Conservation (phyloP, 2,797 vertebrate species). For the Sebastes flavidus region DNA sequence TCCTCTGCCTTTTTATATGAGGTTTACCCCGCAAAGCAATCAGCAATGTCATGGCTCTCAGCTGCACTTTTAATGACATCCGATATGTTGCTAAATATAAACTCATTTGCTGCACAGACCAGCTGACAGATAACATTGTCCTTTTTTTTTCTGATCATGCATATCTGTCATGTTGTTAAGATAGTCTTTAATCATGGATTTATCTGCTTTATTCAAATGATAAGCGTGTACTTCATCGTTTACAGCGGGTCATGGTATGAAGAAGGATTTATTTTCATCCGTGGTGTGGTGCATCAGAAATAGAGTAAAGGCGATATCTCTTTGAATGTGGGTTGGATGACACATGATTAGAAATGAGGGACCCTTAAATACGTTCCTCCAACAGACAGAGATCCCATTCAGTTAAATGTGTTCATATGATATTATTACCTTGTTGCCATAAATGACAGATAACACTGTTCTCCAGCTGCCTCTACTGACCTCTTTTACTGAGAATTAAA, state of each 20-base stretch:
- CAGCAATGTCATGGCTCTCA: constrained; percentile 20
- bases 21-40: constrained; percentile 37
- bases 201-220: constrained; percentile 12
- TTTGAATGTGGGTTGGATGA: not conserved
- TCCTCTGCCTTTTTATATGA: constrained; percentile 33
- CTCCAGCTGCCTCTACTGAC: not conserved
- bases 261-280: constrained; percentile 28
- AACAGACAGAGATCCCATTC: constrained; percentile 14
- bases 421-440: constrained; percentile 1
- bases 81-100: constrained; percentile 47
- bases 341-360: not conserved
- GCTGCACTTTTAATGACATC: constrained; percentile 51
- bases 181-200: constrained; percentile 10
- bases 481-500: not conserved
- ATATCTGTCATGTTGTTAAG: constrained; percentile 7
- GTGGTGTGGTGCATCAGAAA: constrained; percentile 12
- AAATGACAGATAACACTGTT: not conserved
- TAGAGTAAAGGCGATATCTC: not conserved
- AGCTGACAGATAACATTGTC: not conserved
- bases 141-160: not conserved
- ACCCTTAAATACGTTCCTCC: not conserved
- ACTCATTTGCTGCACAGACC: constrained; percentile 13
- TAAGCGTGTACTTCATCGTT: not conserved
- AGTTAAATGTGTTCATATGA: constrained; percentile 11
- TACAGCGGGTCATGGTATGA: not conserved